Evolutionary conservation across 2,797 vertebrate genomes (phyloP), one percentile per base, ranked within the genome.

Genomic region (Garrulus glandarius): DNA sequence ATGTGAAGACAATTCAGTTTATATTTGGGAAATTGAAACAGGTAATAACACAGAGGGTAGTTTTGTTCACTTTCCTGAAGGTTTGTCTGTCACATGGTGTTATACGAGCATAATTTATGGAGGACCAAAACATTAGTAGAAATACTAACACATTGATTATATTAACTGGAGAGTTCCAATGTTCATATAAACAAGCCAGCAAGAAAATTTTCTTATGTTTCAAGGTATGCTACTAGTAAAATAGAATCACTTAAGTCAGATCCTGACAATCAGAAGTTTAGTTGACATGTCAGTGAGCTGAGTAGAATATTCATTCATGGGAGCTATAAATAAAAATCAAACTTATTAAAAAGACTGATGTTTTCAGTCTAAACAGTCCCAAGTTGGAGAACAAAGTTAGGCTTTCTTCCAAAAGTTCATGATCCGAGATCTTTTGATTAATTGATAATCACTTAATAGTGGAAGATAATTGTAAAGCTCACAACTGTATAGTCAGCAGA

Each of bases 1-100:
- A 27, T 98, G 98, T 95, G 95, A 98, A 77, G 98, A 98, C 22
- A 96, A 97, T 72, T 98, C 98, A 2, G 96, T 97, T 86, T 98
- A 98, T 74, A 69, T 98, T 83, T 98, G 98, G 98, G 98, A 98
- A 86, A 97, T 98, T 89, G 98, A 98, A 97, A 98, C 98, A 96
- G 98, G 98, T 98, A 97, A 92, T 67, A 68, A 44, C 9, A 29
- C 5, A 5, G 22, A 50, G 44, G 15, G 11, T 13, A 44, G 16
- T 37, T 60, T 17, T 41, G 15, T 22, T 41, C 8, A 13, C 34
- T 60, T 57, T 63, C 30, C 9, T 56, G 9, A 59, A 53, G 53
- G 29, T 83, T 63, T 80, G 4, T 63, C 30, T 68, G 20, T 77
- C 3, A 7, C 2, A 1, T 37, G 10, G 4, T 72, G 14, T 68